Evolutionary conservation across 1,140 invertebrate genomes (phyloP).

Genomic region (Latrodectus geometricus): DNA sequence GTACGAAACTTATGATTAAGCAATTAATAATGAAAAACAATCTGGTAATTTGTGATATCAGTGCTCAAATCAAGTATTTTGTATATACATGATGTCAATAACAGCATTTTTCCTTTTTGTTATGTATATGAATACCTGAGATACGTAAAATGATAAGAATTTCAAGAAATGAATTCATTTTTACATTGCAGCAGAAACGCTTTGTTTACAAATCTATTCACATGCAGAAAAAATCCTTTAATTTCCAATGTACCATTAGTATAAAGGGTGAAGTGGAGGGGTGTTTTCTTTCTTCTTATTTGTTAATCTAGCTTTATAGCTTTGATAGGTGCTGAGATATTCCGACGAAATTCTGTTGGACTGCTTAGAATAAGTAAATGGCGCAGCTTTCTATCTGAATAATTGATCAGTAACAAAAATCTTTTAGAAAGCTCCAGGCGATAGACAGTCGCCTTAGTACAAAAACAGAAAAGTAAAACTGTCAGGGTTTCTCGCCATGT

Average conservation of each 20-base stretch:
- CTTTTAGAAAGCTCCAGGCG: conserved; percentile 58
- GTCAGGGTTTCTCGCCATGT: conserved; percentile 19
- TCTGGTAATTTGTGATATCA: too few species aligned
- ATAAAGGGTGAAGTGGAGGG: not conserved
- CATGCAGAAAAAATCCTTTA: conserved; percentile 33
- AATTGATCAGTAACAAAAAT: conserved; percentile 60
- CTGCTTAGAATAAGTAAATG: conserved; percentile 58
- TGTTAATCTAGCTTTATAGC: conserved; percentile 58
- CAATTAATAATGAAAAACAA: too few species aligned
- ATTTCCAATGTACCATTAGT: conserved; percentile 57
- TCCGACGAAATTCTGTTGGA: conserved; percentile 31
- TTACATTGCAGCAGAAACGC: conserved; percentile 2
- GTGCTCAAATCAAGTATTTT: too few species aligned
- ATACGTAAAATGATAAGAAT: not conserved
- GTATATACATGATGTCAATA: too few species aligned
- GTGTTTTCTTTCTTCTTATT: conserved; percentile 32
- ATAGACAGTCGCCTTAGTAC: conserved; percentile 27
- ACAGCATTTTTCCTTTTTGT: not conserved
- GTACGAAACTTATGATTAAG: too few species aligned
- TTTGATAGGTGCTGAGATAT: conserved; percentile 53
- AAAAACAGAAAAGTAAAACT: conserved; percentile 58
- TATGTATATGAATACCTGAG: not conserved
- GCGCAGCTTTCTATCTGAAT: conserved; percentile 49
- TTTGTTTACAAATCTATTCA: not conserved
- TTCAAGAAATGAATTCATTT: too few species aligned